These are phyloP conservation scores for Scotopteryx bipunctaria DNA, from an alignment of 2,888 invertebrate species.

Conservation along the genomic window DNA sequence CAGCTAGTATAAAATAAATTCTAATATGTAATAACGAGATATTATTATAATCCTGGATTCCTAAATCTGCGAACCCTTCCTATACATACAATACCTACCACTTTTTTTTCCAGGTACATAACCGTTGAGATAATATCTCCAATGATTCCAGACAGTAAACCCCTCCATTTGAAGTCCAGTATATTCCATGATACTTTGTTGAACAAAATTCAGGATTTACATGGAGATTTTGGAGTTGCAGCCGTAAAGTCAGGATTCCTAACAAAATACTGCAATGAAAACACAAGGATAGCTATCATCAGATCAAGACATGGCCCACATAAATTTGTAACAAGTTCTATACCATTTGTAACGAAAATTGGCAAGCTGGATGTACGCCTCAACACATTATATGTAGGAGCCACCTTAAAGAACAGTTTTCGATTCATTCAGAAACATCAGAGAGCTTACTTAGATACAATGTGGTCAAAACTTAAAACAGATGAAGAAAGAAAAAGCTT, in stretches of 20 bases:
- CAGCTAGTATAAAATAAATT: too few relatives aligned
- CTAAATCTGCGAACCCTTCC: too few relatives aligned
- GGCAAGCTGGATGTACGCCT: slow-evolving; percentile 84
- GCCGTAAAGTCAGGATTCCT: slow-evolving; percentile 87
- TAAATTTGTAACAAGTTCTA: slow-evolving; percentile 85
- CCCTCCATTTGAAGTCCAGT: slow-evolving; percentile 76
- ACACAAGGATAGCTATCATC: slow-evolving; percentile 89
- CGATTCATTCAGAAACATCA: slow-evolving; percentile 88
- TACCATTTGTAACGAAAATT: slow-evolving; percentile 88
- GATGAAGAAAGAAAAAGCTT: slow-evolving; percentile 85
- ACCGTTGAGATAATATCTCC: slow-evolving; percentile 85
- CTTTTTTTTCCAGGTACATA: slow-evolving; percentile 86
- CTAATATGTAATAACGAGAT: too few relatives aligned
- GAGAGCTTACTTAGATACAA: slow-evolving; percentile 84
- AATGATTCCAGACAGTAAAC: slow-evolving; percentile 72
- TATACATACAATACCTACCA: too few relatives aligned
- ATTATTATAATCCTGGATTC: too few relatives aligned
- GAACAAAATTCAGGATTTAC: slow-evolving; percentile 85
- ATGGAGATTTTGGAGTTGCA: slow-evolving; percentile 90
- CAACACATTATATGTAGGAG: slow-evolving; percentile 88
- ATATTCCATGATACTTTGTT: slow-evolving; percentile 83
- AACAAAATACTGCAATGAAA: slow-evolving; percentile 91
- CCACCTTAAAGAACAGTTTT: slow-evolving; percentile 91
- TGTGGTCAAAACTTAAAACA: slow-evolving; percentile 84
- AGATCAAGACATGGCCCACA: slow-evolving; percentile 90